Evolutionary conservation across 2,113 vertebrate species (phyloP), one percentile per base, ranked within the genome.

Genomic region (Nerophis lumbriciformis): DNA sequence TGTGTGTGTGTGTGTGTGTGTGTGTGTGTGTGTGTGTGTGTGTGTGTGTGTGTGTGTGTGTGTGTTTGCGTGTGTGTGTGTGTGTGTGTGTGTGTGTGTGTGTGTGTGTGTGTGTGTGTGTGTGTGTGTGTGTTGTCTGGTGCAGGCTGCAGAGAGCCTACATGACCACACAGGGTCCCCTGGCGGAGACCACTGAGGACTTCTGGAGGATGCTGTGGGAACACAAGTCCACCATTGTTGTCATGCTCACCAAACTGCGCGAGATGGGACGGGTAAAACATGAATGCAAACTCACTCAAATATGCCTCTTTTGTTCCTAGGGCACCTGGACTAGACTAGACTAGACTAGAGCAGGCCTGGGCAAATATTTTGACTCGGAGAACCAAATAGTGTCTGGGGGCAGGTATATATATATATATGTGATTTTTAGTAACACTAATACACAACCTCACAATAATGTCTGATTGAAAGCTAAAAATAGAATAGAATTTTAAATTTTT

Each of bases 181-280:
- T 98, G 80, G 91, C 95, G 0, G 94, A 98, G 87, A 99, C 95
- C 81, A 95, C 96, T 0, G 96, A 98, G 84, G 96, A 99, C 89
- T 97, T 98, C 90, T 99, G 96, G 96, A 92, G 96, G 69, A 99
- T 99, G 96, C 77, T 99, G 2, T 99, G 96, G 96, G 96, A 99
- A 66, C 94, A 98, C 88, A 97, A 97, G 74, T 98, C 96, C 76
- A 99, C 96, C 78, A 98, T 99, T 55, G 92, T 99, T 47, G 95
- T 99, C 85, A 98, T 99, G 95, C 88, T 98, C 83, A 98, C 94
- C 71, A 96, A 98, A 83, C 91, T 99, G 59, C 87, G 93, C 5
- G 95, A 98, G 87, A 97, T 99, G 94, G 96, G 95, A 78, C 90
- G 94, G 92, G 96, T 98, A 87, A 80, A 1, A 21, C 8, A 19